Evolutionary conservation across 2,113 vertebrate genomes (phyloP).

Genomic region (Anhinga rufa): DNA sequence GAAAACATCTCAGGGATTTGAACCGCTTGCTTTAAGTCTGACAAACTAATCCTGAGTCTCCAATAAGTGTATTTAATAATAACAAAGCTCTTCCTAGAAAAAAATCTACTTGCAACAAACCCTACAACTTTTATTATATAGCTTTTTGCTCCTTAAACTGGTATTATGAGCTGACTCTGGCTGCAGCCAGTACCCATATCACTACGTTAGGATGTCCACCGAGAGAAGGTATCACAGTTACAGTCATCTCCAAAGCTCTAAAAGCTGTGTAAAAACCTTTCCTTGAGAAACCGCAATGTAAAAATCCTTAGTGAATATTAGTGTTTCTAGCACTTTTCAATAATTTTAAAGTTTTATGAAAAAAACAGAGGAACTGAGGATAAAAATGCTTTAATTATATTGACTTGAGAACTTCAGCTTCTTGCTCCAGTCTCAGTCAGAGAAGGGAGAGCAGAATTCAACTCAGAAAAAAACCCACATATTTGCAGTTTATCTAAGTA

Average conservation of each 20-base stretch:
- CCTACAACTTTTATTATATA: background rate
- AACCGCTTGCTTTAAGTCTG: background rate
- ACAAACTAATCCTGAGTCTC: background rate
- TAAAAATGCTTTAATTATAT: background rate
- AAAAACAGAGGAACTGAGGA: background rate
- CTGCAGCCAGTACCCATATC: background rate
- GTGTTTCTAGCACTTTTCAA: background rate
- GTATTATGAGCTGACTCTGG: background rate
- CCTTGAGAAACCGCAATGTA: background rate
- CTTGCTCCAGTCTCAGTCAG: background rate
- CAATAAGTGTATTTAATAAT: background rate
- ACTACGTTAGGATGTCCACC: background rate
- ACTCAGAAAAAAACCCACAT: background rate
- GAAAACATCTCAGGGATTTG: background rate
- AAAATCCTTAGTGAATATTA: background rate
- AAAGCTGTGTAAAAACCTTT: background rate
- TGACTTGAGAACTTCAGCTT: background rate
- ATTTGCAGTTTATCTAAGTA: background rate
- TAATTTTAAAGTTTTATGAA: background rate
- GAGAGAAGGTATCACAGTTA: background rate
- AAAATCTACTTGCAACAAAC: background rate
- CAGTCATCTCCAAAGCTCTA: background rate
- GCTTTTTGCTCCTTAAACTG: background rate
- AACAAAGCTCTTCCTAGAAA: background rate
- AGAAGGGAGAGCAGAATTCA: background rate